phyloP scores from a whole-genome alignment of 2,888 invertebrate genomes.

The Bimastos eiseni region DNA sequence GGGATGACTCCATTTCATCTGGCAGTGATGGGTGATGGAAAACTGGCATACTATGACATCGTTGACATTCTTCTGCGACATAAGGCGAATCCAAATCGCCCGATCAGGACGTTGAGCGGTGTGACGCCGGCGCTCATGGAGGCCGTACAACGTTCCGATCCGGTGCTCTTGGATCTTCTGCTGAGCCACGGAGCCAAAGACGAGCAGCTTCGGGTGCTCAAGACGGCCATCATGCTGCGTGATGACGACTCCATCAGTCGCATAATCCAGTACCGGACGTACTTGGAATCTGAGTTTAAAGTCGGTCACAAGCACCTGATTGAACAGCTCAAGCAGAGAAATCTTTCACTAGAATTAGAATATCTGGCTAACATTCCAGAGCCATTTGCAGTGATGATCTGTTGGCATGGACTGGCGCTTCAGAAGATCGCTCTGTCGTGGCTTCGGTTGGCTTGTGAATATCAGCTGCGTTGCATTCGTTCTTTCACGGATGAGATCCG shows the following conservation, averaged over 20 bases:
- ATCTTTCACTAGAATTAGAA: background rate
- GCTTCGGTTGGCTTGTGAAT: conserved; percentile 80
- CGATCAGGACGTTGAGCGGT: conserved; percentile 64
- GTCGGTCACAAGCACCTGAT: conserved; percentile 68
- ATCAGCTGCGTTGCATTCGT: conserved; percentile 51
- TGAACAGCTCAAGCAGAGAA: background rate
- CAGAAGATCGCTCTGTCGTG: conserved; percentile 75
- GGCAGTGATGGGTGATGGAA: conserved; percentile 47
- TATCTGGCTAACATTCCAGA: background rate
- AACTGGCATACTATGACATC: conserved; percentile 15
- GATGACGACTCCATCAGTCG: conserved; percentile 73
- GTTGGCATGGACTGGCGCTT: conserved; percentile 80
- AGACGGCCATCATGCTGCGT: conserved; percentile 74
- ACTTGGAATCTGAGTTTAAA: conserved; percentile 85
- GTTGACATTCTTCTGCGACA: conserved; percentile 70
- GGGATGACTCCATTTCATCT: conserved; percentile 52
- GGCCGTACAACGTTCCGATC: conserved; percentile 73
- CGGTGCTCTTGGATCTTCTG: conserved; percentile 76
- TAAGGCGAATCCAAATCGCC: conserved; percentile 80
- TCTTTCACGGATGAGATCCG: background rate
- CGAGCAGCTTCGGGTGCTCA: conserved; percentile 78
- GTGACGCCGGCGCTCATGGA: conserved; percentile 66
- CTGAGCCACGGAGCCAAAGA: conserved; percentile 83
- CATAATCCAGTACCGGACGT: conserved; percentile 72
- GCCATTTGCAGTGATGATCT: conserved; percentile 64